Evolutionary conservation across 2,797 vertebrate genomes (phyloP), one percentile per base, ranked within the genome.

Genomic region (Rhinichthys osculus): DNA sequence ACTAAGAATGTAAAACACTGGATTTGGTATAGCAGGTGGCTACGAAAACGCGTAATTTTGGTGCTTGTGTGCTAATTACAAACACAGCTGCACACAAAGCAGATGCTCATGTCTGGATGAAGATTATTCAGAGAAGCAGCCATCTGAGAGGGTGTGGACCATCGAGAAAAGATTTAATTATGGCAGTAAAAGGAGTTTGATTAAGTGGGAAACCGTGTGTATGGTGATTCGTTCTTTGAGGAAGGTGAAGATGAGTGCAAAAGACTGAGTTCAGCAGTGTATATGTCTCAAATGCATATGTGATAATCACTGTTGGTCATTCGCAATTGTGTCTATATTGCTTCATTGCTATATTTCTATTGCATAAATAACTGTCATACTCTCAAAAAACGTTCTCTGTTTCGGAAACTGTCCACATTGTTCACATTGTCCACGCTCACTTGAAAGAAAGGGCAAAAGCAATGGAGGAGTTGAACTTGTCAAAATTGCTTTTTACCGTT

Each of bases 71-170:
- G 73, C 62, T 52, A 78, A 78, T 78, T 78, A 78, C 66, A 71
- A 84, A 84, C 76, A 72, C 66, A 71, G 76, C 83, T 85, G 83
- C 74, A 84, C 44, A 70, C 50, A 78, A 84, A 78, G 50, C 83
- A 84, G 83, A 78, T 84, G 47, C 73, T 84, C 52, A 35, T 59
- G 11, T 47, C 44, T 71, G 7, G 59, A 77, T 77, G 30, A 76
- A 40, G 21, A 52, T 50, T 67, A 76, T 67, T 83, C 62, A 76
- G 21, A 64, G 57, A 74, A 47, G 27, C 40, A 64, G 54, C 23
- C 57, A 73, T 76, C 7, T 74, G 57, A 66, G 30, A 66, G 71
- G 30, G 19, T 72, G n/a, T 30, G 4, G 81, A 73, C 40, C 11
- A 38, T 2, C 7, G 17, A 62, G n/a, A 64, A 83, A 83, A 13